These are phyloP conservation scores for Sebastes variabilis DNA, from an alignment of 2,797 vertebrate genomes.

Conservation along the genomic window DNA sequence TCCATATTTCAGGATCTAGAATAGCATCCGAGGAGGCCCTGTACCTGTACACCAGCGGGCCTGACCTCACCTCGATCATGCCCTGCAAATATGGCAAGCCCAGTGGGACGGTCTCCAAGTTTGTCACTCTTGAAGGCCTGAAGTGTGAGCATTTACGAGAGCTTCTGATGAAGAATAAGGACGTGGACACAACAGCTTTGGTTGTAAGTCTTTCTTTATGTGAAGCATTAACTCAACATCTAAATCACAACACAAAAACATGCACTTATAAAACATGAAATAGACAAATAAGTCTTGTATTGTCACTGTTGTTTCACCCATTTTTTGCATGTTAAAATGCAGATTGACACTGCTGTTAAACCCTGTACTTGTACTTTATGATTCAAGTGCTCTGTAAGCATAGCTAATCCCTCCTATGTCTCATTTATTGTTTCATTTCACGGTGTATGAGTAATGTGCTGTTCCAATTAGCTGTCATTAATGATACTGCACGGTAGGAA, in stretches of 20 bases:
- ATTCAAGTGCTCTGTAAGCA: conserved; percentile 31
- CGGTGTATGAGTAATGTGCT: conserved; percentile 42
- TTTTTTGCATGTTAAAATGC: background rate
- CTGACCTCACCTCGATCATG: conserved; percentile 94
- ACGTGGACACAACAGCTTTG: conserved; percentile 87
- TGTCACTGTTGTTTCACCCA: background rate
- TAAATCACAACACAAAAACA: background rate
- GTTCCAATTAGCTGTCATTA: conserved; percentile 58
- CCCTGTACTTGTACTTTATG: conserved; percentile 11
- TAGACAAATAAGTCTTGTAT: background rate
- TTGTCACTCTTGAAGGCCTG: conserved; percentile 89
- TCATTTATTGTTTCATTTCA: conserved; percentile 64
- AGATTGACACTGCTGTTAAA: background rate
- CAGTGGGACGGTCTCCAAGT: conserved; percentile 86
- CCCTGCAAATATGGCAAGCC: conserved; percentile 95
- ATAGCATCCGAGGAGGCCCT: conserved; percentile 93
- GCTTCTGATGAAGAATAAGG: conserved; percentile 89
- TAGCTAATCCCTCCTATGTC: conserved; percentile 32
- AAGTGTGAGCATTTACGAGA: conserved; percentile 89
- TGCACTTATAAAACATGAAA: background rate
- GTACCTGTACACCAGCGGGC: conserved; percentile 92
- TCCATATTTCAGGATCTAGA: conserved; percentile 84
- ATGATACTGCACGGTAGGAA: conserved; percentile 35
- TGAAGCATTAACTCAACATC: background rate
- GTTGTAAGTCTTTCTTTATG: conserved; percentile 84